These are phyloP conservation scores for Cyprinodon tularosa DNA, from an alignment of 2,113 vertebrate genomes.

Conservation along the genomic window DNA sequence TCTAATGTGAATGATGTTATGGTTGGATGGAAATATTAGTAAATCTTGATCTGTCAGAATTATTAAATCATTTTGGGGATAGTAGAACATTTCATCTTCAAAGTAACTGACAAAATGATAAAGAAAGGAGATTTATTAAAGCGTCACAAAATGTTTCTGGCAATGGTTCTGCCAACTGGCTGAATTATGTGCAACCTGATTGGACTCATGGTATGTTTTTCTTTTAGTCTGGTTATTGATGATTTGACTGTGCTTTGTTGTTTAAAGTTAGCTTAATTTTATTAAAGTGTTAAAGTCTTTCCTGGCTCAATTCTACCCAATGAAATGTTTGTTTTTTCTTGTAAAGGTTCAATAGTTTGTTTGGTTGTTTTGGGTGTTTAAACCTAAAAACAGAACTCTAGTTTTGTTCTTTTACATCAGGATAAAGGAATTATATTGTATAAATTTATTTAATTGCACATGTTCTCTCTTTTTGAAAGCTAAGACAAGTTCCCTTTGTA, in stretches of 20 bases:
- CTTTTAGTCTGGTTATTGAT: background rate
- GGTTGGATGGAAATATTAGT: too few species aligned
- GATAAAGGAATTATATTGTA: background rate
- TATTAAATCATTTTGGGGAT: background rate
- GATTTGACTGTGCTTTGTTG: background rate
- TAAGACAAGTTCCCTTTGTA: background rate
- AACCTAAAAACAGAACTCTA: too few species aligned
- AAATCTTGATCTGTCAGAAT: too few species aligned
- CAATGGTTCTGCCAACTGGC: background rate
- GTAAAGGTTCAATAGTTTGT: background rate
- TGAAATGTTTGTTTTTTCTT: background rate
- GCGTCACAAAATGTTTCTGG: background rate
- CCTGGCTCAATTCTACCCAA: background rate
- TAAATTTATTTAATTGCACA: background rate
- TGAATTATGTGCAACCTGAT: background rate
- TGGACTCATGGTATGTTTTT: background rate
- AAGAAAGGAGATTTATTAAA: background rate
- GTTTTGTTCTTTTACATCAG: background rate
- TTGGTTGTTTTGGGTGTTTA: background rate
- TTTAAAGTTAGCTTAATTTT: background rate
- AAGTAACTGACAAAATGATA: background rate
- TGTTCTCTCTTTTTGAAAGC: background rate
- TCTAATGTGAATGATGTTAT: background rate
- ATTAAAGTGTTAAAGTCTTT: background rate
- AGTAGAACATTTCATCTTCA: background rate